phyloP scores from a whole-genome alignment of 1,140 invertebrate species.

The Conus betulinus region DNA sequence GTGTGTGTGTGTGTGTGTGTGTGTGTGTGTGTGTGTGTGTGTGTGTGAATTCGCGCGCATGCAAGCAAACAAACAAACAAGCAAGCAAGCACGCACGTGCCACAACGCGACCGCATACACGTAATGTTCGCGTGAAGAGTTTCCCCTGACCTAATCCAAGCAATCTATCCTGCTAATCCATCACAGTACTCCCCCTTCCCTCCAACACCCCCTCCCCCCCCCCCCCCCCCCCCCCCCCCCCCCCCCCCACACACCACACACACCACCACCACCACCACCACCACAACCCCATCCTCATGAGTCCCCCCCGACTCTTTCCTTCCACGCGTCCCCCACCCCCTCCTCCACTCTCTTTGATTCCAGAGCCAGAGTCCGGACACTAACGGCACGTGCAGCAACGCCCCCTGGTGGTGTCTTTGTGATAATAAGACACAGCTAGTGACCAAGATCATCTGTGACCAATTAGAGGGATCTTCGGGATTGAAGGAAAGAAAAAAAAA shows the following conservation, averaged over 20 bases:
- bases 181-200: not conserved
- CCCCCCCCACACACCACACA: not conserved
- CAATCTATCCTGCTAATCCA: not conserved
- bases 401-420: conserved; percentile 4
- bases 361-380: not conserved
- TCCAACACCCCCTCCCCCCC: not conserved
- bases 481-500: too few relatives aligned
- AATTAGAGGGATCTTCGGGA: not conserved
- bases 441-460: not conserved
- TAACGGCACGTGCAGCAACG: not conserved
- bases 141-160: not conserved
- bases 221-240: not conserved
- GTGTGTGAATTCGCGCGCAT: not conserved
- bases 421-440: not conserved
- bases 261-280: not conserved
- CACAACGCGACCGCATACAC: too few relatives aligned
- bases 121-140: too few relatives aligned
- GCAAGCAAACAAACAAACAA: not conserved
- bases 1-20: conserved; percentile 9
- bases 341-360: not conserved
- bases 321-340: not conserved
- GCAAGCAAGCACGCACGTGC: not conserved
- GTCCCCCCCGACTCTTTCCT: not conserved
- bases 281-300: not conserved
- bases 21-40: not conserved